phyloP scores from a whole-genome alignment of 2,888 invertebrate species.

The Machimus atricapillus region DNA sequence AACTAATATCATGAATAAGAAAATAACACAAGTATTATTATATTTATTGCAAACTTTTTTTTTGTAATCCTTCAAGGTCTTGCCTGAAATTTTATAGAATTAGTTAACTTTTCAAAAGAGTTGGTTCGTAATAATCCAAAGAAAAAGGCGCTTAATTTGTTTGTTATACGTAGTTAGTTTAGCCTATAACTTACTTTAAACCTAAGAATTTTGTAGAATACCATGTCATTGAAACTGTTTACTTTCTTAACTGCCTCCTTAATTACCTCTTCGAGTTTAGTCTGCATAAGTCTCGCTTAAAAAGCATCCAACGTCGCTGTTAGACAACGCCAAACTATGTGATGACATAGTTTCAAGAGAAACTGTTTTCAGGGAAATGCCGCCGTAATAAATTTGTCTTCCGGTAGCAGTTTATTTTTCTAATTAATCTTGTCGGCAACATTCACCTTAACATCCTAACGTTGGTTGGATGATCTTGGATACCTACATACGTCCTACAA shows the following conservation, averaged over 20 bases:
- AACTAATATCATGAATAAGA: too few species aligned
- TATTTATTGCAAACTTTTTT: too few species aligned
- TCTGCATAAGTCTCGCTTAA: neutral
- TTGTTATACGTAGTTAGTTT: too few species aligned
- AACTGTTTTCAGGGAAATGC: neutral
- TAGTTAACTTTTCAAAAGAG: too few species aligned
- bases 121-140: too few species aligned
- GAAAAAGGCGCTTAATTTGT: too few species aligned
- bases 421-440: neutral
- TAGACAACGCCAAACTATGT: neutral
- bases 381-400: neutral
- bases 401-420: neutral
- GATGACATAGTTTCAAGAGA: neutral
- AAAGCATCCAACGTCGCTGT: neutral
- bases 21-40: too few species aligned
- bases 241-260: neutral
- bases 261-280: neutral
- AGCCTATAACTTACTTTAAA: too few species aligned
- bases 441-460: neutral
- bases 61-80: too few species aligned
- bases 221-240: neutral
- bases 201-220: too few species aligned
- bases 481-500: neutral
- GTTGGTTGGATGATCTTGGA: neutral
- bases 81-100: too few species aligned